Percentiles rank a stretch among this genome's conserved stretches.
These are phyloP conservation scores for Anguilla japonica DNA, from an alignment of 2,113 vertebrate species.

Conservation along the genomic window DNA sequence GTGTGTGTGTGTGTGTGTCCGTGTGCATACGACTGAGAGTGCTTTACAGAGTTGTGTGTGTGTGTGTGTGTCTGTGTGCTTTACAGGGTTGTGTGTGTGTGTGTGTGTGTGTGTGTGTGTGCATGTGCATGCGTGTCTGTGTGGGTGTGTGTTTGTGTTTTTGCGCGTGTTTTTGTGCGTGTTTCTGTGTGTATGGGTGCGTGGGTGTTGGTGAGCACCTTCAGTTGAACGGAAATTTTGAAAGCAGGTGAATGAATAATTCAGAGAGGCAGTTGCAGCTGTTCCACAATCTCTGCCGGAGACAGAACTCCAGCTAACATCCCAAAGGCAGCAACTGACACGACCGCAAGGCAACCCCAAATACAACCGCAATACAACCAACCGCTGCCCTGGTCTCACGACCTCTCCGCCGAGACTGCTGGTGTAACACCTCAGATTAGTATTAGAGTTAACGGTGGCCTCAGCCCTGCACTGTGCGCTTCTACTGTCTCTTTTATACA, in stretches of 20 bases:
- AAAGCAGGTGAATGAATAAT: not conserved
- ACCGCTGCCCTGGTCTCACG: no score
- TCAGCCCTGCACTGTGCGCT: no score
- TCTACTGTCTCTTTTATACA: no score
- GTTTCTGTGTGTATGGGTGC: conserved; percentile 13
- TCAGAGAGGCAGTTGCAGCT: not conserved
- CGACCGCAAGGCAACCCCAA: not conserved
- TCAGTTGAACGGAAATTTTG: not conserved
- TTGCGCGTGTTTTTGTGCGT: not conserved
- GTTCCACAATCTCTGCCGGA: not conserved
- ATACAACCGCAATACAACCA: not conserved
- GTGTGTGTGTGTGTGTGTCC: not conserved
- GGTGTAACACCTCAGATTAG: no score
- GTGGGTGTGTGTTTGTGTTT: conserved; percentile 14
- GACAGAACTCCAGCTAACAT: not conserved
- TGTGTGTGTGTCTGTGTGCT: conserved; percentile 3
- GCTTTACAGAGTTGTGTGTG: not conserved
- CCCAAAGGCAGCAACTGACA: not conserved
- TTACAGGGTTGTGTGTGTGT: not conserved
- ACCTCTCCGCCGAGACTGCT: no score
- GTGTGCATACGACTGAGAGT: not conserved
- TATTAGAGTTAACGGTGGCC: no score
- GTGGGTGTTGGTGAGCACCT: not conserved
- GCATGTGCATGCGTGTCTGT: not conserved
- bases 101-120: no score